Base-by-base conservation (phyloP, 2,888 invertebrate species). In the Andrena minutula region DNA sequence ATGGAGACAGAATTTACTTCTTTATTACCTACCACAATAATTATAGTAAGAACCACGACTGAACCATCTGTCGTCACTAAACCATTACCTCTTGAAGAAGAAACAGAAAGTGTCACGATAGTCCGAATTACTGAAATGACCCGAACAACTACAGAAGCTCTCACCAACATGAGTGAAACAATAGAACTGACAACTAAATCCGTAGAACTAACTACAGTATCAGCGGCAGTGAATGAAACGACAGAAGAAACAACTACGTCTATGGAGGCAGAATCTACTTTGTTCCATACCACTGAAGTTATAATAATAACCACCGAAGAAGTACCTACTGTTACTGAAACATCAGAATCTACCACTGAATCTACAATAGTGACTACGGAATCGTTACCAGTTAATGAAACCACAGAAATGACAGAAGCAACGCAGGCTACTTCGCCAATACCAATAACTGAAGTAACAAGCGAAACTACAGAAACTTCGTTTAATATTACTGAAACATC, bases 331-430 rank as follows among this genome's bases (percentile, higher is more conserved):
- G 8, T 8, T 51, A 51, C 51, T 51, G 20, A 8, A 20, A 51
- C 20, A 51, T 20, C 51, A 51, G 7, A 20, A 51, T 20, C 20
- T 8, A 47, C 23, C 10, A n/a, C 3, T 16, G 61, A 51, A 28
- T 35, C 26, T 35, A 49, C 60, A 12, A 63, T 26, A 35, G 28
- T 28, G 20, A 7, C 35, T 20, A 56, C 58, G n/a, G 65, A 79
- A 72, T 35, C 30, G 12, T 56, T 63, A 32, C 35, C 2, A 68
- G 68, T 12, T 2, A 56, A 28, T 10, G 12, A 12, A 56, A 56
- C 56, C 10, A 26, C 26, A 23, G 26, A 56, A 23, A 56, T 4
- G 4, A 10, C 5, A 4, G 8, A 68, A 53, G 5, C 10, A 70
- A n/a, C 61, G 23, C 32, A 58, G 58, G 35, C 53, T 1, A 75